A percentile compares a stretch with the other conserved stretches of the same genome.
Evolutionary conservation across 2,113 vertebrate species (phyloP).

Genomic region (Amia ocellicauda): DNA sequence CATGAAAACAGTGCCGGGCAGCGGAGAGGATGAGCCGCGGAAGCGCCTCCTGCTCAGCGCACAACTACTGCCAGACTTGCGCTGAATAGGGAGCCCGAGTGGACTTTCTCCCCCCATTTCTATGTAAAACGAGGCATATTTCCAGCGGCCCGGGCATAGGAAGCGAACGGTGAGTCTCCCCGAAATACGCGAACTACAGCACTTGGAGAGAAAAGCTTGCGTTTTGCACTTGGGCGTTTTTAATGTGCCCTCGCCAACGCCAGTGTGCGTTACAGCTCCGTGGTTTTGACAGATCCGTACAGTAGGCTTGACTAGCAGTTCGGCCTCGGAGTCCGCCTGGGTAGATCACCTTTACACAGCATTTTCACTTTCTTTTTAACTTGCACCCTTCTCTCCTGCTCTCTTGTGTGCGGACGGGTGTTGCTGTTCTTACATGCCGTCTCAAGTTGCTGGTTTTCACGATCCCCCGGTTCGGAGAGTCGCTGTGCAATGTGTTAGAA

Average conservation of each 20-base stretch:
- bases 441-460: too few relatives aligned
- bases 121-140: slow-evolving; percentile 10
- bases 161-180: slow-evolving; percentile 49
- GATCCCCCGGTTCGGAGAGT: too few relatives aligned
- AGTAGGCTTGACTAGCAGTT: slow-evolving; percentile 6
- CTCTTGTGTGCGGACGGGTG: too few relatives aligned
- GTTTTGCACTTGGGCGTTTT: slow-evolving; percentile 20
- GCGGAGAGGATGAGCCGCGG: slow-evolving; percentile 25
- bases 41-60: slow-evolving; percentile 21
- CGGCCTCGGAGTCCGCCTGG: neutral
- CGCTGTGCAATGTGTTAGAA: too few relatives aligned
- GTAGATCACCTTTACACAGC: neutral
- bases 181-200: neutral
- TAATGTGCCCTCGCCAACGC: slow-evolving; percentile 17
- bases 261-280: slow-evolving; percentile 25
- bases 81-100: slow-evolving; percentile 36
- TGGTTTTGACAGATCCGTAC: slow-evolving; percentile 56
- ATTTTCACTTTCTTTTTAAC: too few relatives aligned
- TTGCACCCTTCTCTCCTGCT: too few relatives aligned
- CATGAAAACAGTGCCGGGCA: slow-evolving; percentile 31
- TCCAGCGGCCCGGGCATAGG: slow-evolving; percentile 26
- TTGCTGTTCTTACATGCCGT: too few relatives aligned
- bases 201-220: slow-evolving; percentile 9
- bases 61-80: slow-evolving; percentile 30
- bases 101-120: slow-evolving; percentile 39